Conservation (phyloP, 2,888 invertebrate genomes). For the Napeogenes inachia region DNA sequence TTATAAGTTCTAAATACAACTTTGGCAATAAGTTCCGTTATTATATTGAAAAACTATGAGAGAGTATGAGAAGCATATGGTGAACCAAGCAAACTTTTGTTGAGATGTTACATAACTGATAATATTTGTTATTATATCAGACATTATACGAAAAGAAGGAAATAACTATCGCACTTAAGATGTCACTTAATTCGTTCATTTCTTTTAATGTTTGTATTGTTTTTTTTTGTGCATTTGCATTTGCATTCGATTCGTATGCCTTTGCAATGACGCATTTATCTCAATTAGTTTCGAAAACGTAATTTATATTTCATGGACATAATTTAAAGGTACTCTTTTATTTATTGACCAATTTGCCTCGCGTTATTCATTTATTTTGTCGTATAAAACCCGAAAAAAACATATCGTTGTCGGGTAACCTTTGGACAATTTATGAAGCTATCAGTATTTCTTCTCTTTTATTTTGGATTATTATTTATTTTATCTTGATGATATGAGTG, state of each 20-base stretch:
- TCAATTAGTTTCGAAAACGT: constrained; percentile 49
- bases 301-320: constrained; percentile 39
- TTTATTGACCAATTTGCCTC: constrained; percentile 60
- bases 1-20: constrained; percentile 1
- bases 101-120: constrained; percentile 25
- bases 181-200: no score
- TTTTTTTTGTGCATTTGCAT: constrained; percentile 1
- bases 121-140: constrained; percentile 25
- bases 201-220: background rate
- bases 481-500: constrained; percentile 57
- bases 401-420: constrained; percentile 52
- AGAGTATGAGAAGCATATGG: constrained; percentile 27
- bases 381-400: constrained; percentile 44
- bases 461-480: constrained; percentile 66
- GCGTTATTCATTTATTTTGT: constrained; percentile 55
- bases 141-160: no score
- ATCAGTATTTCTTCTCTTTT: constrained; percentile 62
- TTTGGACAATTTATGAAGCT: constrained; percentile 72
- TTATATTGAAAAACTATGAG: constrained; percentile 23
- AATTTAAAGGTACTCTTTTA: constrained; percentile 43
- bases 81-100: constrained; percentile 24
- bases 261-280: constrained; percentile 41
- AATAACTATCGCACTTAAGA: no score
- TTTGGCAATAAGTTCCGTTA: constrained; percentile 6
- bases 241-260: constrained; percentile 16